Evolutionary conservation across 2,888 invertebrate genomes (phyloP).

Genomic region (Nephrotoma guestfalica): DNA sequence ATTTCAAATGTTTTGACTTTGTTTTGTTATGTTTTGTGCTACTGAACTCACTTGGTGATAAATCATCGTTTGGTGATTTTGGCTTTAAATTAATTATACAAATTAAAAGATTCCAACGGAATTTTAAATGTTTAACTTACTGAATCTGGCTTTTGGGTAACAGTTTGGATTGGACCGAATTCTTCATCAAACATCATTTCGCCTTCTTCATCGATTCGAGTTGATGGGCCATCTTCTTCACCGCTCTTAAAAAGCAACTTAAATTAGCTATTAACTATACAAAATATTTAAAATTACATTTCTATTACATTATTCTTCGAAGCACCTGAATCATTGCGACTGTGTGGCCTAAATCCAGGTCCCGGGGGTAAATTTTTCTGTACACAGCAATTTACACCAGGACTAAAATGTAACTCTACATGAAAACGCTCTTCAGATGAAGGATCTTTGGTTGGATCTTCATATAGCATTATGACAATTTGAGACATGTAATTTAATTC

Average conservation of each 20-base stretch:
- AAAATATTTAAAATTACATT: not conserved
- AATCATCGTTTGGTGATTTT: constrained; percentile 15
- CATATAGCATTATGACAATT: constrained; percentile 96
- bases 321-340: constrained; percentile 65
- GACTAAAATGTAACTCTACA: constrained; percentile 97
- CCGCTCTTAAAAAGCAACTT: constrained; percentile 36
- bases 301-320: constrained; percentile 41
- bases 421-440: constrained; percentile 89
- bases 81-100: not conserved
- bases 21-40: constrained; percentile 24
- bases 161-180: constrained; percentile 11
- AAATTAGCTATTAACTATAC: constrained; percentile 10
- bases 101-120: not conserved
- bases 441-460: constrained; percentile 93
- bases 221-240: constrained; percentile 46
- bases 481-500: constrained; percentile 99
- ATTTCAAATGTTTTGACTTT: constrained; percentile 34
- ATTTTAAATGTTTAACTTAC: constrained; percentile 15
- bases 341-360: constrained; percentile 84
- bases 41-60: constrained; percentile 15
- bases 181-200: constrained; percentile 32
- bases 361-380: constrained; percentile 88
- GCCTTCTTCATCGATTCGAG: constrained; percentile 61
- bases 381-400: constrained; percentile 93
- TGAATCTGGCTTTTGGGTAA: constrained; percentile 12